A percentile compares a stretch with the other conserved stretches of the same genome.
These are phyloP conservation scores for Eupeodes luniger DNA, from an alignment of 2,888 invertebrate genomes.

Conservation along the genomic window DNA sequence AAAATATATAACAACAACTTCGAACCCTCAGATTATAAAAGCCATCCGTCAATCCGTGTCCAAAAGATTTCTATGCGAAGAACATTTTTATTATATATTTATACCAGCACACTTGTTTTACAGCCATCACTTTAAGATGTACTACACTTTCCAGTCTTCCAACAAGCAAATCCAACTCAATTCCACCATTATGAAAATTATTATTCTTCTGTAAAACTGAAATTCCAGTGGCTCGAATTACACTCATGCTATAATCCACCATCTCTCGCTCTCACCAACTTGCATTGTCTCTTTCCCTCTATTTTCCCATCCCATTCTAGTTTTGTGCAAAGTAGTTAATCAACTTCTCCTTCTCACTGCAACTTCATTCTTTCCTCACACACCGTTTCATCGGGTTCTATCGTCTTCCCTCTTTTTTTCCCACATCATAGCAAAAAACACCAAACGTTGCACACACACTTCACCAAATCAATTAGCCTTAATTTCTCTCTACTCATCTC, in stretches of 20 bases:
- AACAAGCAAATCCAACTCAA: conserved; percentile 14
- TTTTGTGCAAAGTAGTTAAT: not conserved
- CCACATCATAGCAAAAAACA: conserved; percentile 10
- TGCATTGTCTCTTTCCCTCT: not conserved
- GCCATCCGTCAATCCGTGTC: too few relatives aligned
- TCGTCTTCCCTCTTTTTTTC: conserved; percentile 2
- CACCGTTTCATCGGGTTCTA: not conserved
- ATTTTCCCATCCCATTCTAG: not conserved
- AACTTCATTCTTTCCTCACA: not conserved
- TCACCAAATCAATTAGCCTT: conserved; percentile 70
- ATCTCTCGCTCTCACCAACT: not conserved
- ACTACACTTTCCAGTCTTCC: not conserved
- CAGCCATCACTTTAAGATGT: not conserved
- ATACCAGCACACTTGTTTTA: too few relatives aligned
- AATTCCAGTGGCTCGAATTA: conserved; percentile 13
- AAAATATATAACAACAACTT: too few relatives aligned
- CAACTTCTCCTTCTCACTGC: conserved; percentile 1
- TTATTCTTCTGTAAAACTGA: conserved; percentile 1
- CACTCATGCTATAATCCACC: not conserved
- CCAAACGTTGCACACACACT: conserved; percentile 39
- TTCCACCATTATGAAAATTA: conserved; percentile 31
- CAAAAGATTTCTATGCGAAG: too few relatives aligned
- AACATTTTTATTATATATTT: too few relatives aligned
- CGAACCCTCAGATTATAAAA: too few relatives aligned
- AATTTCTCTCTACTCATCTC: conserved; percentile 58